Evolutionary conservation across 1,140 invertebrate species (phyloP), one percentile per base, ranked within the genome.

Genomic region (Campodea augens): DNA sequence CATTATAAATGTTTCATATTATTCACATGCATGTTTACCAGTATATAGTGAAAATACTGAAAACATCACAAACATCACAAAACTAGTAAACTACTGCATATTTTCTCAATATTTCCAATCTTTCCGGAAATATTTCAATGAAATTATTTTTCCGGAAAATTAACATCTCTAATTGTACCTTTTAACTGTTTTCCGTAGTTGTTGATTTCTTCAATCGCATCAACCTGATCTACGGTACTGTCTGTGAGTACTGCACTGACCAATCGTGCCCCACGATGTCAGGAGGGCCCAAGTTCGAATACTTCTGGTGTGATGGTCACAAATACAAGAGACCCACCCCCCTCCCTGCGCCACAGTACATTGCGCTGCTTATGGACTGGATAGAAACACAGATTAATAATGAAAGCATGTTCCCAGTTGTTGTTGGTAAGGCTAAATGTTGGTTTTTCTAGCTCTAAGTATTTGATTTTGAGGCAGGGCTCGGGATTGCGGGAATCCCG

Each of bases 121-220:
- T n/a, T n/a, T n/a, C n/a, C n/a, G n/a, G n/a, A n/a, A n/a, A n/a
- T n/a, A n/a, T n/a, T n/a, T n/a, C n/a, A n/a, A n/a, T n/a, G n/a
- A n/a, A n/a, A n/a, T n/a, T n/a, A n/a, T n/a, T n/a, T n/a, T n/a
- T n/a, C n/a, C n/a, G n/a, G n/a, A n/a, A n/a, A n/a, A n/a, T n/a
- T n/a, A n/a, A n/a, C n/a, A n/a, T n/a, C n/a, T n/a, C n/a, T n/a
- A n/a, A n/a, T n/a, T n/a, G n/a, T n/a, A n/a, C n/a, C n/a, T n/a
- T n/a, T n/a, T n/a, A n/a, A n/a, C n/a, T n/a, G n/a, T n/a, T n/a
- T 45, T 56, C 61, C 61, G 50, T 61, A 91, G 87, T 92, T 54
- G 90, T 95, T 3, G 90, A 95, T 57, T 95, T 95, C 60, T 95
- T 95, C 62, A 95, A 95, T 62, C 73, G 89, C 55, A 90, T 95